Percentiles rank a stretch among this genome's conserved stretches.
Evolutionary conservation across 2,888 invertebrate genomes (phyloP).

Genomic region (Dryococelus australis): DNA sequence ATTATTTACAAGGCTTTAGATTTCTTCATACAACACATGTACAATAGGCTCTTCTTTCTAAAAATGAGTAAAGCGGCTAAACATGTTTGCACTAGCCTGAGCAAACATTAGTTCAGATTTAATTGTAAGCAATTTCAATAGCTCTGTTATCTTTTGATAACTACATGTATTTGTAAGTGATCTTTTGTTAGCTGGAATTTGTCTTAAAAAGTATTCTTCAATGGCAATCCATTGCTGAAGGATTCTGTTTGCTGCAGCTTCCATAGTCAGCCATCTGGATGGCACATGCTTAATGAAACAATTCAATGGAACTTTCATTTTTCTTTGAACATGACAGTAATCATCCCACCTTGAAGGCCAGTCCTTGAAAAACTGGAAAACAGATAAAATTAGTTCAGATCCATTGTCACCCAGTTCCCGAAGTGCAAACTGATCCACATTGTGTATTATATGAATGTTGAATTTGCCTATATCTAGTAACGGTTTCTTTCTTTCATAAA

Average conservation of each 20-base stretch:
- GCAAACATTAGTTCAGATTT: background rate
- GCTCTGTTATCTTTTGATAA: background rate
- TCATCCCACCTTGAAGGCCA: conserved; percentile 10
- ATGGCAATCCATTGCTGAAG: background rate
- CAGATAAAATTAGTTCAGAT: background rate
- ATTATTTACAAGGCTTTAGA: background rate
- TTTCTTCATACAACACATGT: background rate
- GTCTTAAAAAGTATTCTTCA: background rate
- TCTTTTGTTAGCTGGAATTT: background rate
- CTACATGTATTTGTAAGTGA: background rate
- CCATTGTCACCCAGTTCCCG: background rate
- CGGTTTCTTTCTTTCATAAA: background rate
- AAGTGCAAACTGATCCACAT: background rate
- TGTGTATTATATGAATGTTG: background rate
- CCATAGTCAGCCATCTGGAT: background rate
- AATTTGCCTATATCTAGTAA: background rate
- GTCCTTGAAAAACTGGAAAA: background rate
- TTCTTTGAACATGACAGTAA: background rate
- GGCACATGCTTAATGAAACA: background rate
- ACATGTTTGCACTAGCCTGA: background rate
- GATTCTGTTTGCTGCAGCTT: background rate
- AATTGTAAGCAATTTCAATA: background rate
- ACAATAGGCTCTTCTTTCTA: background rate
- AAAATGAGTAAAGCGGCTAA: background rate
- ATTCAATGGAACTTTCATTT: background rate